Base-by-base conservation (phyloP, 2,113 vertebrate genomes). In the Oreochromis niloticus region DNA sequence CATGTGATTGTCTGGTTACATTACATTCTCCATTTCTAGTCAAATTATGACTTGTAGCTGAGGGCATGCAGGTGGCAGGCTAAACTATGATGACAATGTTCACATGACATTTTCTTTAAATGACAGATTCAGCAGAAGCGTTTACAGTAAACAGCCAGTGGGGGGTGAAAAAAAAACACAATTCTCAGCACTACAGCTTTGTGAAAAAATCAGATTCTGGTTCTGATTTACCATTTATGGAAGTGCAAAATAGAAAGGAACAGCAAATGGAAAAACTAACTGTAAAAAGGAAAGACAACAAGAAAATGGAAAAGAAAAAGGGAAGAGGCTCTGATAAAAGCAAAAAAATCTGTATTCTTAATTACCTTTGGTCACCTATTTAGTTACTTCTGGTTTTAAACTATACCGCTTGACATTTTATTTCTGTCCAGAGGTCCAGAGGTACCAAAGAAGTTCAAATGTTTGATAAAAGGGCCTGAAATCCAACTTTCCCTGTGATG, bases 21-120 rank as follows among this genome's bases (percentile, higher is more conserved):
- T 97, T 66, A 97, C 98, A 92, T 98, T 98, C 84, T 97, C 97
- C 0, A 98, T 99, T 91, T 98, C 81, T 99, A 99, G 93, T 98
- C 96, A 4, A 98, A 97, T 12, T 97, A 88, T 0, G 96, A 93
- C 82, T 95, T 96, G 63, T 95, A 80, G 86, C 93, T 93, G 94
- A 95, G 32, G 96, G 96, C 97, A 97, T 87, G 91, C 56, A 12
- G 54, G 57, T 55, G 66, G 34, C 48, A 52, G 73, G 19, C 9
- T 73, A 17, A 46, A 73, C 22, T 11, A 16, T 46, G 13, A 46
- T 73, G 22, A 10, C 9, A 75, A 27, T 48, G 41, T 48, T 19
- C 39, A 73, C 22, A 46, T 16, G 4, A 27, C 14, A 48, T 30
- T 10, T 17, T 75, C 14, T 75, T 75, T 75, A 48, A 30, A 30